Evolutionary conservation across 1,140 invertebrate species (phyloP).

Genomic region (Apis mellifera): Amel_HAv3.1 CM009940.2:9110001-9110500

Average conservation of each 20-base stretch:
- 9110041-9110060: not conserved
- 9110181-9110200: conserved; percentile 50
- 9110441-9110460: too few relatives aligned
- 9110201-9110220: not conserved
- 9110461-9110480: too few relatives aligned
- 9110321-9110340: not conserved
- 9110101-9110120: not conserved
- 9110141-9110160: conserved; percentile 34
- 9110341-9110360: too few relatives aligned
- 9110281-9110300: conserved; percentile 64
- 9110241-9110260: conserved; percentile 5
- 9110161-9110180: conserved; percentile 7
- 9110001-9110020: too few relatives aligned
- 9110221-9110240: conserved; percentile 30
- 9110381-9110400: too few relatives aligned
- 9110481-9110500: too few relatives aligned
- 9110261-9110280: conserved; percentile 43
- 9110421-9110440: too few relatives aligned
- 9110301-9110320: conserved; percentile 70
- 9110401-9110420: too few relatives aligned
- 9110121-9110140: conserved; percentile 15
- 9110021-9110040: too few relatives aligned
- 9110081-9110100: not conserved
- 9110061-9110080: not conserved
- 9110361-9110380: too few relatives aligned